A percentile compares a stretch with the other conserved stretches of the same genome.
Conservation (phyloP, 1,140 invertebrate species). For the Periplaneta americana region DNA sequence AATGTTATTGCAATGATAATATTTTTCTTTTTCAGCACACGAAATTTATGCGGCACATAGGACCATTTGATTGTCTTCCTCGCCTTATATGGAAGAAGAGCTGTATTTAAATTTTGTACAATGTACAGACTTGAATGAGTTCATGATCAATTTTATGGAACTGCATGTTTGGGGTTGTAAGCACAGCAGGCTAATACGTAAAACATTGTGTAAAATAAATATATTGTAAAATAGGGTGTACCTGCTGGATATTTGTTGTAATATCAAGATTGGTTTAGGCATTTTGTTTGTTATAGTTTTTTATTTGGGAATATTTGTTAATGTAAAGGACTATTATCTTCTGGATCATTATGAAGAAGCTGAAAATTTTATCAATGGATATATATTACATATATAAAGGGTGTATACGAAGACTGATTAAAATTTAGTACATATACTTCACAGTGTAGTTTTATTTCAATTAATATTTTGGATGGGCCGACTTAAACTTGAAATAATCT, state of each 20-base stretch:
- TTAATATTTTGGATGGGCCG: too few species aligned
- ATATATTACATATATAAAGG: background rate
- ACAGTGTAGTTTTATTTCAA: background rate
- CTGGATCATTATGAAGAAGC: background rate
- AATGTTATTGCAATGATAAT: too few species aligned
- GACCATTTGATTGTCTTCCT: background rate
- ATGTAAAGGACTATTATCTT: background rate
- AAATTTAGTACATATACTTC: background rate
- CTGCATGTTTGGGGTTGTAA: background rate
- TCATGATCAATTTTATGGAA: background rate
- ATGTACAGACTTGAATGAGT: background rate
- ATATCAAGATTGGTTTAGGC: background rate
- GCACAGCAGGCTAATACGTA: background rate
- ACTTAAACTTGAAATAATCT: background rate
- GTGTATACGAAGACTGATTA: background rate
- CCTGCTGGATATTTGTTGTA: background rate
- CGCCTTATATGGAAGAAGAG: background rate
- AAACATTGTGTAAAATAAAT: background rate
- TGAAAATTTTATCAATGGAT: background rate
- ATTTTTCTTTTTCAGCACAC: background rate
- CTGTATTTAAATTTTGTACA: background rate
- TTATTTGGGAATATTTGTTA: background rate
- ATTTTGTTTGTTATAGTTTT: background rate
- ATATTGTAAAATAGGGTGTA: background rate
- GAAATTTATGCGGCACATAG: background rate